Conservation (phyloP, 2,797 vertebrate species). For the Steatocranus sp. region DNA sequence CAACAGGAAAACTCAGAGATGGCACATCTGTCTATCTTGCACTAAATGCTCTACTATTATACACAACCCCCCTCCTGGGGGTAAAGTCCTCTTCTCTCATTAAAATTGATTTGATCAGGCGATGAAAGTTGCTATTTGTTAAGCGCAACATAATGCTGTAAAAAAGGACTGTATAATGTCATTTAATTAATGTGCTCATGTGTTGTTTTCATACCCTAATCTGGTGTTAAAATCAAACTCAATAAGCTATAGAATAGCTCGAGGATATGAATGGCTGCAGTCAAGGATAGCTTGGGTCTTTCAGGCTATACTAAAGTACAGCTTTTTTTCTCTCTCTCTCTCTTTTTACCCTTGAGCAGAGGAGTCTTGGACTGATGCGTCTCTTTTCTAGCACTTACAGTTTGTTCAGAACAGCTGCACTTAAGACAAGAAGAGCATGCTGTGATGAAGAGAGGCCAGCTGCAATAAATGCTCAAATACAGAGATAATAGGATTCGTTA, state of each 20-base stretch:
- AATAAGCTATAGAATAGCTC: not conserved
- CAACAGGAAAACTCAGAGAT: not conserved
- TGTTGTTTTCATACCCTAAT: not conserved
- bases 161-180: not conserved
- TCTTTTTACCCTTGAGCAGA: not conserved
- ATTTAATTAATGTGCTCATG: not conserved
- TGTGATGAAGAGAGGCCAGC: not conserved
- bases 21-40: constrained; percentile 46
- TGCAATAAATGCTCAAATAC: not conserved
- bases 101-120: not conserved
- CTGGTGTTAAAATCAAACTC: not conserved
- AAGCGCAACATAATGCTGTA: not conserved
- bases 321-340: not conserved
- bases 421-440: not conserved
- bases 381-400: not conserved
- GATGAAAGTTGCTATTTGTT: not conserved
- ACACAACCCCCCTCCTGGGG: not conserved
- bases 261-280: not conserved
- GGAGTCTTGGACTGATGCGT: not conserved
- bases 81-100: not conserved
- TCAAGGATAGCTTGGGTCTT: not conserved
- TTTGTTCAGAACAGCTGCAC: not conserved
- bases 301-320: not conserved
- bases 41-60: constrained; percentile 1
- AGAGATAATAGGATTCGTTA: not conserved